A percentile compares a stretch with the other conserved stretches of the same genome.
phyloP scores from a whole-genome alignment of 2,888 invertebrate species.

The Drosophila demipolita region DNA sequence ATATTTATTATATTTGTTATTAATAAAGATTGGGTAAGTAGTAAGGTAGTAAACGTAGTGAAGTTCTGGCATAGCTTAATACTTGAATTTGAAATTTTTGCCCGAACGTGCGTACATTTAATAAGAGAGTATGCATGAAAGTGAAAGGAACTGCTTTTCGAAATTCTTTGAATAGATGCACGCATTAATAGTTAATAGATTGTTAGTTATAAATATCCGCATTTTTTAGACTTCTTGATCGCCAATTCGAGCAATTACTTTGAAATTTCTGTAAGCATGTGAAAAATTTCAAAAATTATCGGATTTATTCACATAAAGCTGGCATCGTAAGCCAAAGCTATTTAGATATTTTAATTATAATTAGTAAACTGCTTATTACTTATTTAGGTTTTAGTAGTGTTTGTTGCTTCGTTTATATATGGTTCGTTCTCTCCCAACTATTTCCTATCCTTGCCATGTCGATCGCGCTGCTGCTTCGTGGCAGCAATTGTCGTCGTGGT shows the following conservation, averaged over 20 bases:
- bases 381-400: slow-evolving; percentile 35
- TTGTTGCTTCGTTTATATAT: slow-evolving; percentile 56
- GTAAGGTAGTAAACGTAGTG: slow-evolving; percentile 4
- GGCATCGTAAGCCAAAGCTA: slow-evolving; percentile 40
- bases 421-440: slow-evolving; percentile 36
- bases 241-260: slow-evolving; percentile 60
- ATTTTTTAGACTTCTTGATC: slow-evolving; percentile 10
- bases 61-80: slow-evolving; percentile 64
- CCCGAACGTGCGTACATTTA: slow-evolving; percentile 38
- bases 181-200: slow-evolving; percentile 45
- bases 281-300: slow-evolving; percentile 76
- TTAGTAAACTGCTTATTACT: slow-evolving; percentile 37
- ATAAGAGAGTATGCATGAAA: slow-evolving; percentile 21
- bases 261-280: slow-evolving; percentile 61
- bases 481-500: slow-evolving; percentile 72
- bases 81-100: slow-evolving; percentile 71
- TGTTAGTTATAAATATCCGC: slow-evolving; percentile 28
- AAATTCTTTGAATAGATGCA: slow-evolving; percentile 46
- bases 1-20: slow-evolving; percentile 12
- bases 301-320: slow-evolving; percentile 52
- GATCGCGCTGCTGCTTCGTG: slow-evolving; percentile 68
- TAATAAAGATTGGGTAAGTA: slow-evolving; percentile 23
- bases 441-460: slow-evolving; percentile 80
- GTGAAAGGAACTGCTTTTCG: slow-evolving; percentile 67
- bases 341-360: slow-evolving; percentile 15